Base-by-base conservation (phyloP, 2,888 invertebrate species). In the Lasioglossum vierecki region DNA sequence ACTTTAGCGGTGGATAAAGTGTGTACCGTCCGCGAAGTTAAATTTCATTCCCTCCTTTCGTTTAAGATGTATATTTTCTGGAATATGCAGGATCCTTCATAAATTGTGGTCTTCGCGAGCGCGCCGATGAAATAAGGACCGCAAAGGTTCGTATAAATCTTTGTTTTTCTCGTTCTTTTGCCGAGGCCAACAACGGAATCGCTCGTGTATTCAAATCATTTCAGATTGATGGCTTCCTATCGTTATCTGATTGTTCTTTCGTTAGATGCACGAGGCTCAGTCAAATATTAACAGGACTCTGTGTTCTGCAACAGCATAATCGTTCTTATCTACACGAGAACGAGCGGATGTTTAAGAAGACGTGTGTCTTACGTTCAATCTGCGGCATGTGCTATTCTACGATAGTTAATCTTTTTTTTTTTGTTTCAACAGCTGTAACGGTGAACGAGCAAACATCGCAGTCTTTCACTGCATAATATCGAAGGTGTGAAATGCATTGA, bases 1-100 rank as follows among this genome's bases (percentile, higher is more conserved):
- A 70, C 70, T 70, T 79, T 13, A 30, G 39, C 18, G 30, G 15
- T 30, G 57, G 41, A 9, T 30, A 53, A 63, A 63, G 63, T 30
- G 63, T 26, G 26, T 30, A 22, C 46, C 60, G 68, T 9, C 30
- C 44, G 76, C 41, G 63, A 76, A 57, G 5, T 63, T 76, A 30
- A 35, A 44, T 63, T 76, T 76, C 57, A 60, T 70, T 81, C 60
- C 39, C 71, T 78, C 41, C 72, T 26, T 15, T 22, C 26, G 78
- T 41, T 49, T 53, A 68, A 15, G 41, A 63, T 41, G 18, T 22
- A 44, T 57, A 35, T 66, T 72, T 76, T 44, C 66, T 44, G 15
- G n/a, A 30, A 11, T 26, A 30, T 30, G 26, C 41, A 44, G 71
- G n/a, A n/a, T 44, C 41, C 41, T 41, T 70, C 41, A 70, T 70